These are phyloP conservation scores for Lordiphosa andalusiaca DNA, from an alignment of 2,888 invertebrate genomes.

Conservation along the genomic window DNA sequence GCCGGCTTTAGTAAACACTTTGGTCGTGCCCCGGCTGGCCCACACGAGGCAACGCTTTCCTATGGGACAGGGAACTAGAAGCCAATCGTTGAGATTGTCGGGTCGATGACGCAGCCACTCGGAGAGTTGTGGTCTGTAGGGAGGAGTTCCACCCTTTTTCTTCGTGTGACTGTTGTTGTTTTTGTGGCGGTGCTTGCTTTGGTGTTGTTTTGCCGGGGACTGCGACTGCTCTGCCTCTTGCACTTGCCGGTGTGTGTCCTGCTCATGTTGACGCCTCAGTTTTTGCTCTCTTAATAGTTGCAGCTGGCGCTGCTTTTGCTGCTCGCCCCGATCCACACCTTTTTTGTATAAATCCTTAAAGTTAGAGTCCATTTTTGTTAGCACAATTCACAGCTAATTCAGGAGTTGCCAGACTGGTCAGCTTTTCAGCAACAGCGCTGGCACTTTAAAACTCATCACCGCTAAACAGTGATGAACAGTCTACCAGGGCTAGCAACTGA, in stretches of 20 bases:
- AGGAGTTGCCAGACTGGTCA: background rate
- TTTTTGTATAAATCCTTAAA: slow-evolving; percentile 60
- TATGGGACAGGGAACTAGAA: slow-evolving; percentile 89
- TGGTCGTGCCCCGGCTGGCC: slow-evolving; percentile 86
- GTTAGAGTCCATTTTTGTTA: slow-evolving; percentile 35
- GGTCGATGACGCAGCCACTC: slow-evolving; percentile 97
- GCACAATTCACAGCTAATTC: background rate
- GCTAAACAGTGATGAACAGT: too few species aligned
- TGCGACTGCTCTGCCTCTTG: slow-evolving; percentile 10
- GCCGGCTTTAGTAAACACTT: slow-evolving; percentile 86
- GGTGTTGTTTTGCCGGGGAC: slow-evolving; percentile 5
- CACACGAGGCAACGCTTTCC: slow-evolving; percentile 92
- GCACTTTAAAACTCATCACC: too few species aligned
- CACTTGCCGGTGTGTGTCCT: slow-evolving; percentile 58
- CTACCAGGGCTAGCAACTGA: too few species aligned
- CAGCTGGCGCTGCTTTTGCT: slow-evolving; percentile 71
- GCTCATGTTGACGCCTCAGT: slow-evolving; percentile 62
- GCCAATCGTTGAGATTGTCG: slow-evolving; percentile 87
- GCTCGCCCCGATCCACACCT: slow-evolving; percentile 34
- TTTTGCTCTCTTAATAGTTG: slow-evolving; percentile 72
- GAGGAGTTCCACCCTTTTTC: background rate
- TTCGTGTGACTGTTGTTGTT: slow-evolving; percentile 13
- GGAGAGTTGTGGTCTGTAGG: slow-evolving; percentile 88
- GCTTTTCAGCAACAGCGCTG: background rate
- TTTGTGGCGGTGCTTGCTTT: slow-evolving; percentile 15